Base-by-base conservation (phyloP, 2,113 vertebrate species). In the Pachyramphus minor region DNA sequence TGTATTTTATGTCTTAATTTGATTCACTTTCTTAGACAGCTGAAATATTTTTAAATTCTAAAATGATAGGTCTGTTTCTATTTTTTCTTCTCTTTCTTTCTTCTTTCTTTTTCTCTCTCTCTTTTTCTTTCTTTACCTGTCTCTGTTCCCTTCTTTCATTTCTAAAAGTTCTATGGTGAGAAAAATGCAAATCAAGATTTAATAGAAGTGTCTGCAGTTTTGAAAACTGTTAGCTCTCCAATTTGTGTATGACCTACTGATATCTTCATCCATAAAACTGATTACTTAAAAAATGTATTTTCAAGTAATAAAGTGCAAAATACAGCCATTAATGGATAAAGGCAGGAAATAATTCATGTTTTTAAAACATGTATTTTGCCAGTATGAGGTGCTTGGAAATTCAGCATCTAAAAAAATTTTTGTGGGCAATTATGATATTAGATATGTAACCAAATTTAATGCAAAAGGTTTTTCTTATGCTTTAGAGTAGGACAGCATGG, bases 61-160 rank as follows among this genome's bases (percentile, higher is more conserved):
- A 88, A 85, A 35, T 23, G 4, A 45, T 31, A 49, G 8, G 3
- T 81, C 24, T 60, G 15, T 39, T 84, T 44, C 8, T 22, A 9
- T 45, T 80, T 49, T 39, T 6, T 12, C 13, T 25, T 31, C 28
- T 24, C 14, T 9, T 33, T 28, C n/a, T 30, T 45, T 12, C 7
- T 31, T 50, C 2, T 5, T 14, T 30, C 3, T 45, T 15, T 63
- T 2, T 12, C 8, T 52, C 2, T 71, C 19, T 22, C 0, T 47
- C 13, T 44, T 1, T 53, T 2, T 33, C 6, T 59, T 1, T 49
- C 28, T 50, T 8, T 19, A 4, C 31, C 8, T 39, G 1, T 44
- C n/a, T 25, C 3, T 41, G 1, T 67, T 6, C 58, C 3, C 16
- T 5, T 33, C 35, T 49, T 19, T 66, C 52, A 68, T 72, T 75